These are phyloP conservation scores for Coboldia fuscipes DNA, from an alignment of 1,140 invertebrate genomes.

Conservation along the genomic window DNA sequence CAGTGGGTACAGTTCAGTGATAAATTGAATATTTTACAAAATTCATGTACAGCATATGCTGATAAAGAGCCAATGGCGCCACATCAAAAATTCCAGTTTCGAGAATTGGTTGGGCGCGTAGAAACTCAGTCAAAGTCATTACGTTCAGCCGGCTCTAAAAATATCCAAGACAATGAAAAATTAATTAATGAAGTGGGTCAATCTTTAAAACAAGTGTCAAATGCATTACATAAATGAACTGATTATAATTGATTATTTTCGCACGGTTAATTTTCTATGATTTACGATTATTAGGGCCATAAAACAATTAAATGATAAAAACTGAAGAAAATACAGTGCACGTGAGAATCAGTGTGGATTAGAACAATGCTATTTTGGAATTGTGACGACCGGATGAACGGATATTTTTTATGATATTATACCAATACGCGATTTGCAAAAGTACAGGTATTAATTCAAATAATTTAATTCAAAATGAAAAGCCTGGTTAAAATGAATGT, in stretches of 20 bases:
- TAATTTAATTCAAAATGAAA: too few relatives aligned
- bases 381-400: too few relatives aligned
- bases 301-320: too few relatives aligned
- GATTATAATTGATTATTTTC: background rate
- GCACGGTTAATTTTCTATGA: slow-evolving; percentile 1
- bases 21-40: slow-evolving; percentile 55
- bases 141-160: slow-evolving; percentile 44
- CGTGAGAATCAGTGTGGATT: too few relatives aligned
- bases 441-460: too few relatives aligned
- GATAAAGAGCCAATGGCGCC: slow-evolving; percentile 52
- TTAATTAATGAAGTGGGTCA: slow-evolving; percentile 52
- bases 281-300: too few relatives aligned
- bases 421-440: too few relatives aligned
- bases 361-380: too few relatives aligned
- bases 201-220: slow-evolving; percentile 60
- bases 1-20: slow-evolving; percentile 68
- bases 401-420: too few relatives aligned
- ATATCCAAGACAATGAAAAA: slow-evolving; percentile 42
- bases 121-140: slow-evolving; percentile 58
- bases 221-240: slow-evolving; percentile 54
- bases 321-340: too few relatives aligned
- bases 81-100: slow-evolving; percentile 71
- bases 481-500: too few relatives aligned
- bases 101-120: slow-evolving; percentile 60
- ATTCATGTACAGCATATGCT: slow-evolving; percentile 47